Percentiles rank a stretch among this genome's conserved stretches.
Evolutionary conservation across 1,140 invertebrate genomes (phyloP).

Genomic region (Microplitis demolitor): DNA sequence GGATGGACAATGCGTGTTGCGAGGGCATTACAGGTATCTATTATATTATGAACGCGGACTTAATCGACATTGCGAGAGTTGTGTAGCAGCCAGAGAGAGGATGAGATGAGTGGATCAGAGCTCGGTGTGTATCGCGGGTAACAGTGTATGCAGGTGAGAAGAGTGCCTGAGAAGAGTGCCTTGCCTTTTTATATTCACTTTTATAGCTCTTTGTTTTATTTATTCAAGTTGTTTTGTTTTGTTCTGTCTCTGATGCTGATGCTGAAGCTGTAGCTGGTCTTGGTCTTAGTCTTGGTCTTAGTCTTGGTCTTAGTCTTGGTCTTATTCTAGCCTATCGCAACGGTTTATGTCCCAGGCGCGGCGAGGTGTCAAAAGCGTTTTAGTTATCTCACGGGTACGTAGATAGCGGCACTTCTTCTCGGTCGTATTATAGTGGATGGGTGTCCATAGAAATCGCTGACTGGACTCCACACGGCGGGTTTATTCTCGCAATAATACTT

Average conservation of each 20-base stretch:
- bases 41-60: conserved; percentile 36
- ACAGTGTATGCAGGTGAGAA: too few species aligned
- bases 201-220: too few species aligned
- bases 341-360: conserved; percentile 41
- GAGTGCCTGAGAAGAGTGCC: too few species aligned
- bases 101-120: too few species aligned
- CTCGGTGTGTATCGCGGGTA: too few species aligned
- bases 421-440: not conserved
- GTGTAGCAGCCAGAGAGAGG: not conserved
- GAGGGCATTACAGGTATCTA: conserved; percentile 30
- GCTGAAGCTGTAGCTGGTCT: too few species aligned
- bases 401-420: conserved; percentile 33
- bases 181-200: too few species aligned
- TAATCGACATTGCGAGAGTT: conserved; percentile 41
- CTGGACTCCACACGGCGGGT: not conserved
- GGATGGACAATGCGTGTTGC: conserved; percentile 31
- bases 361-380: conserved; percentile 49
- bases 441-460: not conserved
- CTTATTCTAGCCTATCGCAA: conserved; percentile 35
- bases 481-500: not conserved
- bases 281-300: not conserved
- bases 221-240: too few species aligned
- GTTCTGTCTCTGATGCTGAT: too few species aligned
- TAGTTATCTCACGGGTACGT: conserved; percentile 41
- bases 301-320: not conserved